Percentiles rank a stretch among this genome's conserved stretches.
These are phyloP conservation scores for Acanthosepion esculentum DNA, from an alignment of 2,888 invertebrate species.

Conservation along the genomic window DNA sequence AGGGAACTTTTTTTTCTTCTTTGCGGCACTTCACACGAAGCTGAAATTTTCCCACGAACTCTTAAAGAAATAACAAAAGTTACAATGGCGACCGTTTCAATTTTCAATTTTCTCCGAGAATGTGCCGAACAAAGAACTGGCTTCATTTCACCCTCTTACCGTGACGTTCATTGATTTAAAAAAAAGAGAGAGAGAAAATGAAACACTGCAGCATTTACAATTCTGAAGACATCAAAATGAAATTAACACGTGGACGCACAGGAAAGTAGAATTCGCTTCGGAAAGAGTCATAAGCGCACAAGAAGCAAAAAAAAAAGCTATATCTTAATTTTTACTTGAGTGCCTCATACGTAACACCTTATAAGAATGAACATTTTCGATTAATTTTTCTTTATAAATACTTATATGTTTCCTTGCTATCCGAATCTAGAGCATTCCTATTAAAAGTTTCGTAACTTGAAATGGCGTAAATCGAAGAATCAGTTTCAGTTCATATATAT, in stretches of 20 bases:
- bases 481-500: too few relatives aligned
- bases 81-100: neutral
- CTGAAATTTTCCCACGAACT: constrained; percentile 22
- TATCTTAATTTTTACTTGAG: neutral
- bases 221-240: neutral
- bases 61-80: neutral
- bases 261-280: neutral
- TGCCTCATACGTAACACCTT: too few relatives aligned
- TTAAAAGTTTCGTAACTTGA: too few relatives aligned
- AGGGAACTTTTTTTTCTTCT: neutral
- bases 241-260: neutral
- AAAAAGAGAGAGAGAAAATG: neutral
- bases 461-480: too few relatives aligned
- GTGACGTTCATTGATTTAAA: neutral
- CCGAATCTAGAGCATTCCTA: too few relatives aligned
- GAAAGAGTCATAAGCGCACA: neutral
- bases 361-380: too few relatives aligned
- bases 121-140: neutral
- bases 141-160: neutral
- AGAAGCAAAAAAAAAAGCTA: neutral
- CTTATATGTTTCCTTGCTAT: too few relatives aligned
- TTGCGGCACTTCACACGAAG: neutral
- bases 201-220: neutral
- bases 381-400: too few relatives aligned
- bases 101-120: neutral